Evolutionary conservation across 1,140 invertebrate genomes (phyloP), one percentile per base, ranked within the genome.

Genomic region (Calosoma granatense): DNA sequence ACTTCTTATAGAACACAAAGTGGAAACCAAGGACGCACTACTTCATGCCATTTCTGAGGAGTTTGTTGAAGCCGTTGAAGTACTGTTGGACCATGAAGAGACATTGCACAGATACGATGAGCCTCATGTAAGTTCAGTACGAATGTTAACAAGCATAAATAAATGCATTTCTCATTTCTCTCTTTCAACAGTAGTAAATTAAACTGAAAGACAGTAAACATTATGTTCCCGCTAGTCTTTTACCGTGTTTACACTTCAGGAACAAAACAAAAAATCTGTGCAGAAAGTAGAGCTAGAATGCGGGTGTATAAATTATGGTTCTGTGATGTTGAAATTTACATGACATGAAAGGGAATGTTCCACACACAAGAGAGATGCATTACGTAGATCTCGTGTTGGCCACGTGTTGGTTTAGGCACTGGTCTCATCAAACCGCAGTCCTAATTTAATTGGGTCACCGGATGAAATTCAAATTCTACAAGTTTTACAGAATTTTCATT

Each of bases 21-120:
- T 90, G 26, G 76, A 94, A 72, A 96, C 92, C 0, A 89, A 92
- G 65, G 94, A 98, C 73, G 93, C 94, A 0, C 80, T 98, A 12
- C 78, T 98, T 54, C 94, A 98, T 70, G 95, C 95, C 58, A 98
- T 98, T 64, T 94, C 90, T 55, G 94, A 98, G 72, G 94, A 98
- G 73, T 98, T 97, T 72, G 94, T 98, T 1, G 94, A 98, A 73
- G 95, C 96, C 1, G 95, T 98, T 1, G 94, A 98, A 73, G 85
- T 97, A 51, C 77, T 98, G 30, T 78, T 98, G 17, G 91, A 95
- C 62, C 92, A 97, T 71, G 92, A 97, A 71, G 88, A 96, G 66
- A 83, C 78, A 17, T 79, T 86, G 56, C 83, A 88, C 62, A 84
- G 82, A 57, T 81, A 82, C n/a, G 90, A 87, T 41, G 83, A 88